Base-by-base conservation (phyloP, 2,888 invertebrate species). In the Oxycera nigricornis region DNA sequence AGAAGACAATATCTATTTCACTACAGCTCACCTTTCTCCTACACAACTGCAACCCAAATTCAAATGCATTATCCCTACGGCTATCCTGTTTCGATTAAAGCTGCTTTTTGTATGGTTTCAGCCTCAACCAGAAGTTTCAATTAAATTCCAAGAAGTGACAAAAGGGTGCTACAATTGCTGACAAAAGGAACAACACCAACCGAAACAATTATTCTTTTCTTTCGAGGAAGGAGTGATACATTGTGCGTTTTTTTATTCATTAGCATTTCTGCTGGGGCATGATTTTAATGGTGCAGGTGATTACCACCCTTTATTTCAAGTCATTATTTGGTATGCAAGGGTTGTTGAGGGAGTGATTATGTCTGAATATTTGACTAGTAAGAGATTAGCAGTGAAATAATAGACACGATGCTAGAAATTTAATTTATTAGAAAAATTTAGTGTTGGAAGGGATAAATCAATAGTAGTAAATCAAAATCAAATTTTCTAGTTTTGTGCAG, bases 151-250 rank as follows among this genome's bases (percentile, higher is more conserved):
- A 52, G 31, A 35, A 52, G 55, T 52, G 65, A 39, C n/a, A 39
- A 65, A 65, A 41, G 65, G 65, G 65, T 65, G 65, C n/a, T 22
- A 39, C 65, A 70, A 55, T 30, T 70, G 70, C 22, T 31, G 31
- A 68, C 50, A 68, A 68, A 62, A 70, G 52, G 55, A 52, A 28
- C n/a, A n/a, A 35, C 30, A 52, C 30, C 52, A 70, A 70, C 55
- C 70, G 55, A 52, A 70, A 55, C 70, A 70, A 70, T 52, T 70
- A 52, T 52, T 68, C 46, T 50, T n/a, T n/a, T 65, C 46, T 14
- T 65, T 65, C 39, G 41, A 41, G 20, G 22, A 55, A 62, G 39
- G 24, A 52, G 31, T 30, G 55, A 55, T 39, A 68, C 67, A 50
- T 68, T 68, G 67, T 68, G 67, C 50, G 46, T 35, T 35, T 62